These are phyloP conservation scores for Drosophila oshimai DNA, from an alignment of 1,140 invertebrate species.

Conservation along the genomic window DNA sequence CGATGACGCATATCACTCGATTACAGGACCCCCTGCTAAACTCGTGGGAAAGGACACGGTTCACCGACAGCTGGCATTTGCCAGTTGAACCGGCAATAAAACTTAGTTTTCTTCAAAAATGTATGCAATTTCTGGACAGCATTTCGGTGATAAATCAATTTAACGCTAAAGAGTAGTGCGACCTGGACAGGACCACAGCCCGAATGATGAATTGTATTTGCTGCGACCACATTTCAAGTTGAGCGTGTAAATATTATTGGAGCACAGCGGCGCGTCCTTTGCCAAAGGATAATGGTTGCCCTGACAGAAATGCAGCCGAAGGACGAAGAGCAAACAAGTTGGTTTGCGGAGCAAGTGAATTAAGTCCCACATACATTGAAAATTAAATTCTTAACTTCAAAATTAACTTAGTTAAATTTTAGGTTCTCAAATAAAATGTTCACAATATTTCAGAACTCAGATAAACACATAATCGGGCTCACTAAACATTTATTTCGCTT, in stretches of 20 bases:
- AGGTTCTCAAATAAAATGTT: no score
- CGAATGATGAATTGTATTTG: slow-evolving; percentile 73
- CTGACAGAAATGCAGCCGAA: slow-evolving; percentile 37
- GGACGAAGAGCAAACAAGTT: slow-evolving; percentile 7
- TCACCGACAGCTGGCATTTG: slow-evolving; percentile 28
- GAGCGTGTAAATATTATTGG: slow-evolving; percentile 74
- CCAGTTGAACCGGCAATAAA: slow-evolving; percentile 47
- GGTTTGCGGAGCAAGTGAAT: neutral
- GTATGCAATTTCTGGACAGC: slow-evolving; percentile 53
- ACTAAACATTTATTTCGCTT: no score
- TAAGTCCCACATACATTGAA: slow-evolving; percentile 5
- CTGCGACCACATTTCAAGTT: slow-evolving; percentile 52
- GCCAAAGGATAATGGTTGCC: slow-evolving; percentile 42
- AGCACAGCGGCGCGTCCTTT: slow-evolving; percentile 25
- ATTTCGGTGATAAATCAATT: slow-evolving; percentile 71
- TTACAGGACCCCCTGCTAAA: slow-evolving; percentile 10
- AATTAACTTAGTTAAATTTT: neutral
- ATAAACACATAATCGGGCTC: no score
- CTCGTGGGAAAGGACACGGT: slow-evolving; percentile 2
- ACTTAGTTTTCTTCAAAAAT: slow-evolving; percentile 49
- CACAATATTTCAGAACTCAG: neutral
- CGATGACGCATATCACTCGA: slow-evolving; percentile 28
- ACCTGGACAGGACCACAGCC: slow-evolving; percentile 18
- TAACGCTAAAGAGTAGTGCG: slow-evolving; percentile 29
- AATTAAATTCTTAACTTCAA: neutral